Percentiles rank a stretch among this genome's conserved stretches.
phyloP scores from a whole-genome alignment of 2,888 invertebrate genomes.

The Tridacna gigas region DNA sequence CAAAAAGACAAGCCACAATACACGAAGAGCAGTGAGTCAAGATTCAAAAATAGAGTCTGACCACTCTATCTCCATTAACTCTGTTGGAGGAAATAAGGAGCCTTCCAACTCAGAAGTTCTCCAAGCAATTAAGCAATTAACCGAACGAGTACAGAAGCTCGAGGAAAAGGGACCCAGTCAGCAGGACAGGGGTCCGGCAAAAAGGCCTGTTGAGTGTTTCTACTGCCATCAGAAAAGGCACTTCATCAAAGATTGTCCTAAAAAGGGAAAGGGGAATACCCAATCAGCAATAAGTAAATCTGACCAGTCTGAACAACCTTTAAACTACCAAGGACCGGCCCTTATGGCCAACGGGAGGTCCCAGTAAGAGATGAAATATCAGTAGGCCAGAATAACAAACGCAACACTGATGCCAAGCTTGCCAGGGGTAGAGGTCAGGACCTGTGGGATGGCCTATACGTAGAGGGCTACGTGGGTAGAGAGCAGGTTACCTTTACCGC shows the following conservation, averaged over 20 bases:
- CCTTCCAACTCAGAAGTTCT: background rate
- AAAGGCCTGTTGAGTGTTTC: background rate
- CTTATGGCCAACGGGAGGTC: background rate
- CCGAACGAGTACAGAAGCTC: background rate
- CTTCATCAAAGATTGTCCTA: conserved; percentile 8
- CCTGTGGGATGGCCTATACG: background rate
- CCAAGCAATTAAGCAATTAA: background rate
- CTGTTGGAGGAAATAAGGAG: no score
- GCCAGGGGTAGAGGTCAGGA: background rate
- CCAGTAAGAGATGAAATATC: background rate
- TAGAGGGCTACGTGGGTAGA: background rate
- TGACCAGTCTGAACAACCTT: background rate
- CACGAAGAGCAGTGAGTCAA: no score
- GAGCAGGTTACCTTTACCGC: background rate
- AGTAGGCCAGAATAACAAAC: background rate
- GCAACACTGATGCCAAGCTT: background rate
- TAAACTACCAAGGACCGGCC: background rate
- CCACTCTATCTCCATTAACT: no score
- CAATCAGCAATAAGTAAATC: background rate
- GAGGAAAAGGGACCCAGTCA: background rate
- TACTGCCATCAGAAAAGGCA: conserved; percentile 3
- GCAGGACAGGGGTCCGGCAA: background rate
- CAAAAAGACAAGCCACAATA: no score
- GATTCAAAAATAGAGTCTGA: no score
- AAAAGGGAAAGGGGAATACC: background rate